These are phyloP conservation scores for Danaus plexippus DNA, from an alignment of 1,140 invertebrate species.

Conservation along the genomic window DNA sequence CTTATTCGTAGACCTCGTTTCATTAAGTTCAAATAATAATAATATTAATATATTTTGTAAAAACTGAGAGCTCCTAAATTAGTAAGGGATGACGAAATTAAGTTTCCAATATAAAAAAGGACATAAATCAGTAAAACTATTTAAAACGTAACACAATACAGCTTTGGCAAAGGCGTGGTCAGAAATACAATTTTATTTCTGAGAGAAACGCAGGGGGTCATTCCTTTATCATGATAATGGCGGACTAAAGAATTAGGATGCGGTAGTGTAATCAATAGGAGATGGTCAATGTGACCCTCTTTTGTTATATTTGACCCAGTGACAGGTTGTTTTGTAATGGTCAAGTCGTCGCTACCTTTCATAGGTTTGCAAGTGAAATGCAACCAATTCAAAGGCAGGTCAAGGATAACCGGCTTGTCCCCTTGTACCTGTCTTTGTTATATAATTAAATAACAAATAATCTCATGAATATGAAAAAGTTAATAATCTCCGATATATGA, in stretches of 20 bases:
- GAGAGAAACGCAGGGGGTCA: constrained; percentile 35
- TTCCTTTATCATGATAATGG: constrained; percentile 52
- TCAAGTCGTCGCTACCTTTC: constrained; percentile 24
- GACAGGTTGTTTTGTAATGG: constrained; percentile 47
- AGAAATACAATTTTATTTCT: constrained; percentile 26
- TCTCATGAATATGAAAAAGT: too few species aligned
- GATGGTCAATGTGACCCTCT: constrained; percentile 30
- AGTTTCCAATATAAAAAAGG: constrained; percentile 6
- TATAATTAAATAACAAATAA: too few species aligned
- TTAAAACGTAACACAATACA: constrained; percentile 23
- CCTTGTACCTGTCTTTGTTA: not conserved
- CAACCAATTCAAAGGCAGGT: constrained; percentile 13
- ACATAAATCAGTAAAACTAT: constrained; percentile 28
- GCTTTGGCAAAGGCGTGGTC: constrained; percentile 28
- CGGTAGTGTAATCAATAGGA: constrained; percentile 38
- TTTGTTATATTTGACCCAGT: constrained; percentile 46
- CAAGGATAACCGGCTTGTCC: constrained; percentile 22
- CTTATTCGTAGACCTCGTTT: too few species aligned
- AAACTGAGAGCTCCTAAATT: too few species aligned
- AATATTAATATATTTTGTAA: constrained; percentile 1
- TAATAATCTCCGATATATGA: not conserved
- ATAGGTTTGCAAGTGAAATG: constrained; percentile 20
- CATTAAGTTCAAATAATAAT: constrained; percentile 20
- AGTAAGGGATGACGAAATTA: too few species aligned
- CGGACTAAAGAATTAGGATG: constrained; percentile 31